Base-by-base conservation (phyloP, 2,888 invertebrate genomes). In the Eupithecia subumbrata region DNA sequence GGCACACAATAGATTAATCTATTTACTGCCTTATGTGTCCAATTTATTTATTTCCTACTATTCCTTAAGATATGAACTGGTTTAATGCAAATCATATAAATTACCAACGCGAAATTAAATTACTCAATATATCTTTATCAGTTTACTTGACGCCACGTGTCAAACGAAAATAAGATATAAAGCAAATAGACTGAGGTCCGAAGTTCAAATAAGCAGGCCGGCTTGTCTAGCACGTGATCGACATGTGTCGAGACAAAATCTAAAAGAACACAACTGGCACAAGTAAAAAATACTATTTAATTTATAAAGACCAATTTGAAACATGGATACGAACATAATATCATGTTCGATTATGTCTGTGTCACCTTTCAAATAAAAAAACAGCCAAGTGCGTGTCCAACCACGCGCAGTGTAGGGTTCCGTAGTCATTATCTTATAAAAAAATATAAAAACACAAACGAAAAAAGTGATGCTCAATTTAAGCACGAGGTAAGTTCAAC, bases 171-270 rank as follows among this genome's bases (percentile, higher is more conserved):
- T 76, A 43, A 72, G 69, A 70, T 52, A 56, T 52, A 67, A 18
- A 30, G 45, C 60, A 25, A 25, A 60, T 71, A 60, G 69, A 77
- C n/a, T 68, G 25, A 40, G 68, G 80, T 79, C 64, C 73, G 79
- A 78, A 81, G 79, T 79, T 74, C 77, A 76, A 71, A 8, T 60
- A 72, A 68, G 52, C 72, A 71, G 70, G 67, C 40, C 72, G 52
- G 43, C 66, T 71, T 69, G 72, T 76, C 74, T 75, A 7, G 67
- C 75, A 77, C 73, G 75, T 34, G 71, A 30, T 12, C 43, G 22
- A 25, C 71, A 18, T 75, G 71, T 77, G 77, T 73, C 69, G 71
- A 40, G 40, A 25, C 73, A 67, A 7, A 75, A 71, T 45, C n/a
- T 67, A n/a, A 37, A 37, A 3, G 22, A 60, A 60, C 14, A 60